Evolutionary conservation across 2,797 vertebrate genomes (phyloP).

Genomic region (Anomalospiza imberbis): DNA sequence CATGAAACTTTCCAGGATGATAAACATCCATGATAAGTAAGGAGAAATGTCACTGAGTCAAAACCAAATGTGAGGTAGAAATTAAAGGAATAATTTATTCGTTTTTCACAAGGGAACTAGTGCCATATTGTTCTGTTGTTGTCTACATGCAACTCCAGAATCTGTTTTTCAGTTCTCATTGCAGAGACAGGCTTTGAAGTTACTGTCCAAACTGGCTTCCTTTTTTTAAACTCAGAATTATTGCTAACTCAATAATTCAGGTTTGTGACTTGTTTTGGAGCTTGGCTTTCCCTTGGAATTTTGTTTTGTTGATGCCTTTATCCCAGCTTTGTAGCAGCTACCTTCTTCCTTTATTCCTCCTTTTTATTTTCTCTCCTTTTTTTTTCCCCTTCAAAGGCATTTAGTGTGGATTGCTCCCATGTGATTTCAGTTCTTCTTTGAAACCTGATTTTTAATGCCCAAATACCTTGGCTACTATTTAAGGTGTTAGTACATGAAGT

Average conservation of each 20-base stretch:
- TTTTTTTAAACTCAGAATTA: background rate
- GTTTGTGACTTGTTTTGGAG: background rate
- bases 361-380: background rate
- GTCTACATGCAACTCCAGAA: background rate
- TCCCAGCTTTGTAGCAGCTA: background rate
- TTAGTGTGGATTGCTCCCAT: background rate
- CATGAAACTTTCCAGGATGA: background rate
- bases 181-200: background rate
- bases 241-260: background rate
- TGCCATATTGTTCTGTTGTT: background rate
- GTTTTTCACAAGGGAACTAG: background rate
- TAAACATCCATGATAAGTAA: background rate
- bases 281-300: background rate
- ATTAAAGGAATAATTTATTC: background rate
- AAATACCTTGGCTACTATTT: background rate
- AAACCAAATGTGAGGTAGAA: background rate
- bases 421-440: slow-evolving; percentile 10
- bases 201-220: background rate
- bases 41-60: background rate
- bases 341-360: background rate
- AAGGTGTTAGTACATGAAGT: background rate
- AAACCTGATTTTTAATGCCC: background rate
- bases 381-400: background rate
- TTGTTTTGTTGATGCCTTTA: background rate
- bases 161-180: background rate